phyloP scores from a whole-genome alignment of 2,797 vertebrate species.

The Hyperoplus lanceolatus region DNA sequence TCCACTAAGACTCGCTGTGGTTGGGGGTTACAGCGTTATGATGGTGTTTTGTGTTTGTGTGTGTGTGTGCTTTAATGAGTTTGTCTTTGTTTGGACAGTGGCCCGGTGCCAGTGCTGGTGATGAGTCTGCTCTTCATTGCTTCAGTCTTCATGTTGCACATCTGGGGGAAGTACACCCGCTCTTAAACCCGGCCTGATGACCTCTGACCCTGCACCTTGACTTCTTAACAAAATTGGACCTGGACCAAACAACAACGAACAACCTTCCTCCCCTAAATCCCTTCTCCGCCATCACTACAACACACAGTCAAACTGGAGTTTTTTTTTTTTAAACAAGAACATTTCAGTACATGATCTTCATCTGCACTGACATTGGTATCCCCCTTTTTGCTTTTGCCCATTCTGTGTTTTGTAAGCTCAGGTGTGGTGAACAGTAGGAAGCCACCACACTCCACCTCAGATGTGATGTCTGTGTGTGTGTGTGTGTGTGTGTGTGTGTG shows the following conservation, averaged over 20 bases:
- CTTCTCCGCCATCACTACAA: slow-evolving; percentile 43
- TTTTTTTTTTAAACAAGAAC: slow-evolving; percentile 43
- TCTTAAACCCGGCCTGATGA: slow-evolving; percentile 86
- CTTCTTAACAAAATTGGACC: slow-evolving; percentile 85
- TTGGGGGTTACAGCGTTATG: slow-evolving; percentile 39
- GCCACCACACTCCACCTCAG: slow-evolving; percentile 12
- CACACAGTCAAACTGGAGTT: slow-evolving; percentile 51
- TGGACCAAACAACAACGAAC: slow-evolving; percentile 91
- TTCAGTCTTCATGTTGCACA: slow-evolving; percentile 99
- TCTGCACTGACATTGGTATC: slow-evolving; percentile 29
- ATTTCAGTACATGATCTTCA: slow-evolving; percentile 36
- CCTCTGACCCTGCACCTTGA: slow-evolving; percentile 70
- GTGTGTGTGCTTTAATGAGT: slow-evolving; percentile 46
- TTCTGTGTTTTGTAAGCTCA: slow-evolving; percentile 39
- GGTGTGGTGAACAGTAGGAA: slow-evolving; percentile 32
- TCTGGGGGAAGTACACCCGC: slow-evolving; percentile 99
- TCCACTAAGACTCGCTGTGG: slow-evolving; percentile 41
- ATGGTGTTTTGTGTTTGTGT: slow-evolving; percentile 32
- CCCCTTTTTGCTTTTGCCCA: slow-evolving; percentile 29
- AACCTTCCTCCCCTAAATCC: slow-evolving; percentile 18
- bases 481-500: no score
- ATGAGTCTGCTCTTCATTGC: slow-evolving; percentile 99
- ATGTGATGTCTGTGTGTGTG: slow-evolving; percentile 25
- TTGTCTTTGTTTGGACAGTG: slow-evolving; percentile 83
- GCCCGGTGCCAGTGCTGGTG: slow-evolving; percentile 97